Evolutionary conservation across 2,113 vertebrate genomes (phyloP), one percentile per base, ranked within the genome.

Genomic region (Odocoileus virginianus): DNA sequence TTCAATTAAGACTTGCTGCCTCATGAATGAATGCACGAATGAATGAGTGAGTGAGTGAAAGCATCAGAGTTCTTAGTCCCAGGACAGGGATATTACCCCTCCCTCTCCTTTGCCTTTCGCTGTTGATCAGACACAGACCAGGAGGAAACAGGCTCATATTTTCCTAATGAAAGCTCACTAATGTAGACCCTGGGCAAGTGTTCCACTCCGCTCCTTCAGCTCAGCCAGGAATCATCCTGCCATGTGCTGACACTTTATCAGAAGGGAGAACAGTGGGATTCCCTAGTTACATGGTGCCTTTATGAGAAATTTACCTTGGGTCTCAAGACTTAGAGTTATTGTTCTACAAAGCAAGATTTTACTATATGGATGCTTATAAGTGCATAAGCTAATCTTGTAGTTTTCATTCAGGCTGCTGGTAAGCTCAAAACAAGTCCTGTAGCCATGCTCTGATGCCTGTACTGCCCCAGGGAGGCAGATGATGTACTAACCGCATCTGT

Each of bases 91-190:
- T 23, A 11, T 27, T 60, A 15, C 21, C 17, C 6, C 90, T 60
- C 47, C 14, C 16, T 78, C 7, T 82, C 30, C 82, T 67, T 93
- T 55, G 27, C 58, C n/a, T 78, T 33, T n/a, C 33, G 23, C 36
- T 76, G 15, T 30, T 85, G 17, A 71, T 71, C 33, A 64, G 55
- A 64, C 40, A 74, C 5, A 92, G 60, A 93, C n/a, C n/a, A 23
- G 67, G 43, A 88, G 50, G 64, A 95, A 91, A 83, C 86, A 79
- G 6, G 47, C 5, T 89, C 27, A 43, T 36, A 61, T 90, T 90
- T 95, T 96, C 43, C 36, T 91, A 71, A 89, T 83, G 92, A 91
- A 97, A 52, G 54, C 28, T 74, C 40, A 82, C 58, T 54, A 36
- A 43, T 33, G 21, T 25, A 71, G 21, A 81, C 76, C 14, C 3